Conservation (phyloP, 2,888 invertebrate genomes). For the Ornithoptera alexandrae region DNA sequence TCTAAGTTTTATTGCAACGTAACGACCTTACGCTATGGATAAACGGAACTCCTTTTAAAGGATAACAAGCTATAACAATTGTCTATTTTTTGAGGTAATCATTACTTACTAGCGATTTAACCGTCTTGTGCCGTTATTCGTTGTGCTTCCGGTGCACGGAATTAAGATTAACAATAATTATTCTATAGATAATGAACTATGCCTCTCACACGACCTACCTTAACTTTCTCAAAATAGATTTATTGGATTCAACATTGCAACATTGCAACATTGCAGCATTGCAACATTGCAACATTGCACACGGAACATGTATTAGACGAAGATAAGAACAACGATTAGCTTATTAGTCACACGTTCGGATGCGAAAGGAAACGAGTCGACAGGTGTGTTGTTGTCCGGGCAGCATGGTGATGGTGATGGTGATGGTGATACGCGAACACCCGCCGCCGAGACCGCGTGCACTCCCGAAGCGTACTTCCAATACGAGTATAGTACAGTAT, state of each 20-base stretch:
- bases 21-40: conserved; percentile 64
- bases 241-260: neutral
- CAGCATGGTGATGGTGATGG: no score
- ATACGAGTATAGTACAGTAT: conserved; percentile 28
- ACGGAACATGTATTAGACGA: neutral
- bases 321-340: no score
- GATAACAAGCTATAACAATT: conserved; percentile 75
- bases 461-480: conserved; percentile 29
- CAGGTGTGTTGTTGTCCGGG: no score
- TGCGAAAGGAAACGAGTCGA: no score
- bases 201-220: conserved; percentile 24
- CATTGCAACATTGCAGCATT: neutral
- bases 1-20: conserved; percentile 58
- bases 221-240: no score
- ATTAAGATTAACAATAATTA: conserved; percentile 40
- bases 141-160: conserved; percentile 55
- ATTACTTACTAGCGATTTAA: conserved; percentile 63
- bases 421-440: neutral
- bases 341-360: no score
- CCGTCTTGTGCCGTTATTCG: conserved; percentile 60
- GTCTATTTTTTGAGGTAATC: conserved; percentile 71
- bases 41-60: conserved; percentile 72
- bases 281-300: neutral
- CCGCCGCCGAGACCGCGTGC: neutral
- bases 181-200: conserved; percentile 41